These are phyloP conservation scores for Tridacna crocea DNA, from an alignment of 2,888 invertebrate species.

Conservation along the genomic window DNA sequence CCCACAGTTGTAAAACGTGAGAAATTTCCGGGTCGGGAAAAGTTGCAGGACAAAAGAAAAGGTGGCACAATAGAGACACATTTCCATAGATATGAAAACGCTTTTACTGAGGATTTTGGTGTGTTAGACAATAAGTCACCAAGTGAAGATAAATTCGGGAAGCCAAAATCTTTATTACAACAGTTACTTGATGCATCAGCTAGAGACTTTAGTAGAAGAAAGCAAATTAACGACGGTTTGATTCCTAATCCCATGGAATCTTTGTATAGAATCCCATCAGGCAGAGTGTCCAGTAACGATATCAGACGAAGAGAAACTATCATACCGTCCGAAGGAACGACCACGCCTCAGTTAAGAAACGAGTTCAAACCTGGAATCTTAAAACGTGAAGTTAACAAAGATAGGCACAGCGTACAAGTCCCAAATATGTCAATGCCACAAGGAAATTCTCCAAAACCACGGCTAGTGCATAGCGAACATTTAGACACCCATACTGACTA, in stretches of 20 bases:
- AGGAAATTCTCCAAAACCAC: constrained; percentile 23
- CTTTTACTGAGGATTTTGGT: constrained; percentile 2
- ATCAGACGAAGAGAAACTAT: background rate
- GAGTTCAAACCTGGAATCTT: constrained; percentile 51
- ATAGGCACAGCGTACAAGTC: constrained; percentile 16
- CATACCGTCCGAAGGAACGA: background rate
- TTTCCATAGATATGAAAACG: background rate
- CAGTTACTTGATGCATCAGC: constrained; percentile 49
- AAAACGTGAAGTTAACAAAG: constrained; percentile 30
- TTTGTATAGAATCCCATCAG: background rate
- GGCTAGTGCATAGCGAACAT: constrained; percentile 45
- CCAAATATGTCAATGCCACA: constrained; percentile 18
- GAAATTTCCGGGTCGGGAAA: background rate
- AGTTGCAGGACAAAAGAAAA: background rate
- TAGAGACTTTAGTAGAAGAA: constrained; percentile 38
- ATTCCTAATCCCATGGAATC: constrained; percentile 12
- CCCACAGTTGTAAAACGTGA: background rate
- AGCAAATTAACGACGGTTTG: constrained; percentile 44
- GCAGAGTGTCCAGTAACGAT: background rate
- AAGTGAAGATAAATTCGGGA: constrained; percentile 13
- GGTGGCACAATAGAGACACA: constrained; percentile 3
- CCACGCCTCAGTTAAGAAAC: constrained; percentile 8
- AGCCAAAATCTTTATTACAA: constrained; percentile 47
- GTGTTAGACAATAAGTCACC: background rate
- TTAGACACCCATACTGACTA: background rate